These are phyloP conservation scores for Venturia canescens DNA, from an alignment of 1,140 invertebrate genomes.

Conservation along the genomic window DNA sequence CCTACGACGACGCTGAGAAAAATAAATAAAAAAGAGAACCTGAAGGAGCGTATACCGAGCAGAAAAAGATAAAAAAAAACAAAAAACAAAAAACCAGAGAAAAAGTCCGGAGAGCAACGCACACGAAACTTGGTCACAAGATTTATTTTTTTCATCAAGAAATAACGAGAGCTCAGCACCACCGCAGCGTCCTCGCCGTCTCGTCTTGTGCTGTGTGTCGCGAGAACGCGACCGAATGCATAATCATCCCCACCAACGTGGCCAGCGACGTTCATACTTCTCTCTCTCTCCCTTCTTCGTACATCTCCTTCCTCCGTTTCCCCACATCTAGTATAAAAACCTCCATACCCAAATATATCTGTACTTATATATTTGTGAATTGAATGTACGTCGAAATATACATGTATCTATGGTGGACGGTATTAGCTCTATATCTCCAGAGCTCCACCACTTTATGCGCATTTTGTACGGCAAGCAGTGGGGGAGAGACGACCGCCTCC, in stretches of 20 bases:
- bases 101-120: not conserved
- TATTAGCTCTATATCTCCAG: conserved; percentile 31
- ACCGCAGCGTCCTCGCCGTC: not conserved
- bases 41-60: too few relatives aligned
- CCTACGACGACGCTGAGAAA: not conserved
- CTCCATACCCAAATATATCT: too few relatives aligned
- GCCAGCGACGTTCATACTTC: conserved; percentile 26
- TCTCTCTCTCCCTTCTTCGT: conserved; percentile 1
- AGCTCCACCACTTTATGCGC: conserved; percentile 58
- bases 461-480: conserved; percentile 51
- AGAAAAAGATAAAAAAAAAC: not conserved
- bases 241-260: conserved; percentile 41
- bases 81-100: not conserved
- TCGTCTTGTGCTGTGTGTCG: conserved; percentile 30
- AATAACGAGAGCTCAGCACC: conserved; percentile 25
- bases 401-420: not conserved
- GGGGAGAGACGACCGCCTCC: conserved; percentile 74
- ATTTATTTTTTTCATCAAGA: conserved; percentile 43
- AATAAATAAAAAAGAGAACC: not conserved
- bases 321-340: too few relatives aligned
- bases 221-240: conserved; percentile 39
- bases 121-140: conserved; percentile 36
- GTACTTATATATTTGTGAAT: not conserved
- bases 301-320: not conserved
- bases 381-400: not conserved